These are phyloP conservation scores for Drosophila cardini DNA, from an alignment of 1,140 invertebrate species.

Conservation along the genomic window DNA sequence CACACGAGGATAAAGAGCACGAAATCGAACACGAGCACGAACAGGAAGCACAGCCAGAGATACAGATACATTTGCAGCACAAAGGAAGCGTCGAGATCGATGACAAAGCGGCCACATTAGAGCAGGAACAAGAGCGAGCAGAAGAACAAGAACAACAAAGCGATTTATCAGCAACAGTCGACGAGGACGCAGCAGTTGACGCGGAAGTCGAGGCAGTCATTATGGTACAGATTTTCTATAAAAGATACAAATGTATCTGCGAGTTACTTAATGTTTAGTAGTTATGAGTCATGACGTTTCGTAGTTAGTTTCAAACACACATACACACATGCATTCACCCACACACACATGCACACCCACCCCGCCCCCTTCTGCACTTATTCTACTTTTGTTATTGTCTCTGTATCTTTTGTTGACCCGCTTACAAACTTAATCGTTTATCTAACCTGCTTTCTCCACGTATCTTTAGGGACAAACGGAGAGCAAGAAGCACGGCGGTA, in stretches of 20 bases:
- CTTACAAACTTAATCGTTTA: slow-evolving; percentile 56
- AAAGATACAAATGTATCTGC: slow-evolving; percentile 27
- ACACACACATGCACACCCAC: neutral
- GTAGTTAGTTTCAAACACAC: slow-evolving; percentile 12
- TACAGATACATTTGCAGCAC: slow-evolving; percentile 16
- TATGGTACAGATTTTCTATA: slow-evolving; percentile 66
- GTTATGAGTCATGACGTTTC: slow-evolving; percentile 30
- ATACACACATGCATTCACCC: neutral
- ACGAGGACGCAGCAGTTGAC: slow-evolving; percentile 68
- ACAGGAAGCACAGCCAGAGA: slow-evolving; percentile 12
- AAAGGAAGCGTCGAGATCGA: slow-evolving; percentile 24
- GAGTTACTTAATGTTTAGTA: slow-evolving; percentile 12
- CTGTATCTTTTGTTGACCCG: slow-evolving; percentile 60
- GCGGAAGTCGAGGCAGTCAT: slow-evolving; percentile 78
- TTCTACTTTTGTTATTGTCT: slow-evolving; percentile 22
- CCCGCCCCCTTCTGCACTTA: neutral
- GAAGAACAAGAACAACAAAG: neutral
- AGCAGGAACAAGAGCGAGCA: slow-evolving; percentile 18
- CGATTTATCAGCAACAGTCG: slow-evolving; percentile 21
- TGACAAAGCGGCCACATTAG: slow-evolving; percentile 17
- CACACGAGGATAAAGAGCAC: slow-evolving; percentile 57
- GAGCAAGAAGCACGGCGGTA: slow-evolving; percentile 79
- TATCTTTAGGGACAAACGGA: slow-evolving; percentile 78
- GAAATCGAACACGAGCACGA: slow-evolving; percentile 34
- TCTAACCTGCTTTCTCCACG: slow-evolving; percentile 18